Evolutionary conservation across 2,113 vertebrate species (phyloP).

Genomic region (Oreochromis aureus): DNA sequence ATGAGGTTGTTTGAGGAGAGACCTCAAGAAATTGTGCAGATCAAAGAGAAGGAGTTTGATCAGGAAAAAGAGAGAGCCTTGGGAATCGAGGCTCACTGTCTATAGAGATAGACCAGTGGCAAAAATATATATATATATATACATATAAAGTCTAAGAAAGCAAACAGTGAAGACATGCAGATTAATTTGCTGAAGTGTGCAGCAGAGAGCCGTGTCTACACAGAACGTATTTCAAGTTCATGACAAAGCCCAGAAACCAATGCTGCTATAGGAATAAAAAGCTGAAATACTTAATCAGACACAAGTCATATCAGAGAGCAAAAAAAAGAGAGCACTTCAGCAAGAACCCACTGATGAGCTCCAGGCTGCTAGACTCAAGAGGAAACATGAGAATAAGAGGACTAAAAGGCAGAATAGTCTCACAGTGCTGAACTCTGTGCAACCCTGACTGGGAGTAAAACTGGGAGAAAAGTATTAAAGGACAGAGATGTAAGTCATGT

Average conservation of each 20-base stretch:
- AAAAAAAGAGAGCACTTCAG: neutral
- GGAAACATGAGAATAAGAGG: neutral
- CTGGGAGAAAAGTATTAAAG: neutral
- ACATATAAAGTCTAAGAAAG: neutral
- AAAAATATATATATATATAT: neutral
- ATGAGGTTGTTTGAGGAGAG: neutral
- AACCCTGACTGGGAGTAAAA: neutral
- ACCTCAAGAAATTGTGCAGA: neutral
- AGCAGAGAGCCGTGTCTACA: neutral
- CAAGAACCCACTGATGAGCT: neutral
- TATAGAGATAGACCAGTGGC: neutral
- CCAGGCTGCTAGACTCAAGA: neutral
- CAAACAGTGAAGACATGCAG: neutral
- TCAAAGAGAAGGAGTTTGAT: slow-evolving; percentile 6
- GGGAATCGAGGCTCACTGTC: neutral
- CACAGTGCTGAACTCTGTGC: neutral
- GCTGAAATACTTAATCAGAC: neutral
- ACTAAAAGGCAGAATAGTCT: neutral
- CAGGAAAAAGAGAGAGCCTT: neutral
- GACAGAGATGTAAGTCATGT: neutral
- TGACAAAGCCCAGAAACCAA: neutral
- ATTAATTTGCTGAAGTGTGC: neutral
- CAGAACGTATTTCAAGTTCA: neutral
- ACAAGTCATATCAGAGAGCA: neutral
- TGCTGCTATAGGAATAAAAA: neutral